Evolutionary conservation across 1,140 invertebrate genomes (phyloP).

Genomic region (Zaprionus camerounensis): DNA sequence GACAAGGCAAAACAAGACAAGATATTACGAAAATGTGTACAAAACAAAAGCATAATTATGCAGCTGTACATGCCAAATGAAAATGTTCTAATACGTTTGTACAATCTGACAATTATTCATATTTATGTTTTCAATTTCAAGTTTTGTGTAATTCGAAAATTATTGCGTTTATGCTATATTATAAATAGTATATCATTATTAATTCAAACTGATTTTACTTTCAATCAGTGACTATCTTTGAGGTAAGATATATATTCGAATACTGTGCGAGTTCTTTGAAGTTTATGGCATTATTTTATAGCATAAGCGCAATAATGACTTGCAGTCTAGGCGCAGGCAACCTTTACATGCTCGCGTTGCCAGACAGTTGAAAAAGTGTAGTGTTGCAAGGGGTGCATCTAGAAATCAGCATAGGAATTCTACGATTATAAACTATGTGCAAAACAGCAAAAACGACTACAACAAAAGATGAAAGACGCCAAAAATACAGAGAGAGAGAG

Average conservation of each 20-base stretch:
- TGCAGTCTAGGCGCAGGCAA: not conserved
- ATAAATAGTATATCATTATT: not conserved
- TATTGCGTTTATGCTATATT: constrained; percentile 15
- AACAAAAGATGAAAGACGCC: not conserved
- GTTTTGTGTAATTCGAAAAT: constrained; percentile 2
- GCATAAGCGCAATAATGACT: not conserved
- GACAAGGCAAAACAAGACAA: not conserved
- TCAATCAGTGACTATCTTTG: not conserved
- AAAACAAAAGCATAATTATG: constrained; percentile 35
- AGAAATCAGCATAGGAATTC: not conserved
- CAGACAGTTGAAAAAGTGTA: constrained; percentile 1
- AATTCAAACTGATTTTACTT: not conserved
- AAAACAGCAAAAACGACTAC: constrained; percentile 33
- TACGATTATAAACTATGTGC: not conserved
- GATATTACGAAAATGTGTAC: constrained; percentile 18
- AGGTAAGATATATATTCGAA: not conserved
- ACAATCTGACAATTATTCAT: not conserved
- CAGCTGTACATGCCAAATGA: constrained; percentile 44
- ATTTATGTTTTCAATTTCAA: constrained; percentile 8
- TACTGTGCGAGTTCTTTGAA: not conserved
- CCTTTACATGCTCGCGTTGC: not conserved
- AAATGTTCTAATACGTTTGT: constrained; percentile 18
- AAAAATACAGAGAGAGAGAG: not conserved
- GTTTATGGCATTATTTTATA: not conserved
- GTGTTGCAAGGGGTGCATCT: not conserved